These are phyloP conservation scores for Zosterops hypoxanthus DNA, from an alignment of 2,113 vertebrate genomes.

Conservation along the genomic window DNA sequence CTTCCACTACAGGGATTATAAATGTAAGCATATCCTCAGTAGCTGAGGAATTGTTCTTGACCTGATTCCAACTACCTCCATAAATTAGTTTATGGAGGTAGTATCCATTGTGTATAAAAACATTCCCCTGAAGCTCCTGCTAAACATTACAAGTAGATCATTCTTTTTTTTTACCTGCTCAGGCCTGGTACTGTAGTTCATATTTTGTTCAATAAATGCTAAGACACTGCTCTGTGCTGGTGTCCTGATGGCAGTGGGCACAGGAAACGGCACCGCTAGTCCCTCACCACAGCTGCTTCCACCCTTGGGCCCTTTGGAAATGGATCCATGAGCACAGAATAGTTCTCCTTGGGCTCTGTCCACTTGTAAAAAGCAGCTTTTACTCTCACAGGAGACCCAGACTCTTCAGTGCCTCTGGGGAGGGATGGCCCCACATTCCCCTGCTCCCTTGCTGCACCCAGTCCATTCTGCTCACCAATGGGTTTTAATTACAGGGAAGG, in stretches of 20 bases:
- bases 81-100: slow-evolving; percentile 54
- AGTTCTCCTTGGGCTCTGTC: neutral
- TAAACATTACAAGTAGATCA: slow-evolving; percentile 21
- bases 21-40: slow-evolving; percentile 1
- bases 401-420: neutral
- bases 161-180: neutral
- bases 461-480: neutral
- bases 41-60: slow-evolving; percentile 46
- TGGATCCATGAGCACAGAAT: neutral
- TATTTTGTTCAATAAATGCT: neutral
- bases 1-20: slow-evolving; percentile 5
- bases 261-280: neutral
- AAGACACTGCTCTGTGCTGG: neutral
- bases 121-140: slow-evolving; percentile 42
- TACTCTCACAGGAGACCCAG: neutral
- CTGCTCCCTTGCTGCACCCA: neutral
- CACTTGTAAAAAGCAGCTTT: neutral
- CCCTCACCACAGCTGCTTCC: neutral
- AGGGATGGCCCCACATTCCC: rapidly evolving
- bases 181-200: neutral
- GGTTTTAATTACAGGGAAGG: neutral
- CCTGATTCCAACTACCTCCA: slow-evolving; percentile 26
- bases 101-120: slow-evolving; percentile 18
- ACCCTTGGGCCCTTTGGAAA: neutral
- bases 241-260: neutral